Evolutionary conservation across 2,888 invertebrate genomes (phyloP), one percentile per base, ranked within the genome.

Genomic region (Saturnia japonica): DNA sequence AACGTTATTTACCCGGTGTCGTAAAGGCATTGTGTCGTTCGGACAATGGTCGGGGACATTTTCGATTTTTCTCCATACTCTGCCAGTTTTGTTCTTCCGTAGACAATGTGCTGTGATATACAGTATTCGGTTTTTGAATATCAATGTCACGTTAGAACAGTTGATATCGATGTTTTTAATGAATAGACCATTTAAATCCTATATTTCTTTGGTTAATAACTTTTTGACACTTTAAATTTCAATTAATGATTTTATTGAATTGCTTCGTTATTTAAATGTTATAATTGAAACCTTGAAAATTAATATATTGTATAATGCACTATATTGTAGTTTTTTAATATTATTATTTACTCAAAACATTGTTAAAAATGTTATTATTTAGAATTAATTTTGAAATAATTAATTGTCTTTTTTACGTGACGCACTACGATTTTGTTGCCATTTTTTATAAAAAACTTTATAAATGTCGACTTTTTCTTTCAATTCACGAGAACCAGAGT

Each of bases 1-100:
- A 90, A 92, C 88, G 89, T 86, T 94, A 93, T 94, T 94, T 93
- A 88, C 91, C 85, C 88, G 88, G 90, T 91, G 92, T 93, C 93
- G 93, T 88, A 88, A 91, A 91, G 93, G 92, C 90, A 94, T 94
- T 93, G 93, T 93, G 86, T 64, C 83, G 80, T 76, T 78, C 80
- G 88, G 88, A 92, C 93, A 91, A 93, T 92, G 85, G 85, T 80
- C 77, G 81, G 85, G 88, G 84, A 83, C 87, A 87, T 89, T 83
- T 60, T 85, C 76, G 83, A 81, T 85, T 84, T 86, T 86, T 88
- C 85, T 82, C 74, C 74, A 68, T 70, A 79, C 80, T 78, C 76
- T 76, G 72, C 79, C 78, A 81, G 85, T 82, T 81, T 77, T 79
- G 77, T 83, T 83, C 75, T 79, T 77, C 22, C 54, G 67, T 68